These are phyloP conservation scores for Pocillopora damicornis DNA, from an alignment of 64 coral and sea anemone genomes.

Conservation along the genomic window DNA sequence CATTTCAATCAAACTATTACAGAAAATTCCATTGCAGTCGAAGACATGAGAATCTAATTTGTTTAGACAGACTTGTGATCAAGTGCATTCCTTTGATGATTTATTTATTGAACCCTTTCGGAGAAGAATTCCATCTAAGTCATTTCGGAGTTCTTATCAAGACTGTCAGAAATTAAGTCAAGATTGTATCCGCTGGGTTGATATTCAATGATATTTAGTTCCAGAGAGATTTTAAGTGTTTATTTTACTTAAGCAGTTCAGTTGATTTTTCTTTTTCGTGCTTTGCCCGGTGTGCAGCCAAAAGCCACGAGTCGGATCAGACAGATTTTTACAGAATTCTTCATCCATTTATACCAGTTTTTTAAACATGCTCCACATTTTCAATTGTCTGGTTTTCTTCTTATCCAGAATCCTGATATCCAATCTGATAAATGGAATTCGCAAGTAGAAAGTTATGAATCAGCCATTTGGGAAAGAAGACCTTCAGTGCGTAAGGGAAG, in stretches of 20 bases:
- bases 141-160: background rate
- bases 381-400: background rate
- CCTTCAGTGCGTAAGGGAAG: background rate
- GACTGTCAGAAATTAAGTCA: background rate
- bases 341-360: background rate
- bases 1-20: background rate
- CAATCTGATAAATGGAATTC: slow-evolving; percentile 9
- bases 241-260: background rate
- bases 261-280: background rate
- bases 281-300: background rate
- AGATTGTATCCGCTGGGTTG: no score
- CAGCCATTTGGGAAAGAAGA: background rate
- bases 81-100: slow-evolving; percentile 3
- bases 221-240: background rate
- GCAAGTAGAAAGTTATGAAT: background rate
- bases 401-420: slow-evolving; percentile 16
- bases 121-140: background rate
- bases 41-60: background rate
- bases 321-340: background rate
- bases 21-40: no score
- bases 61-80: background rate
- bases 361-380: slow-evolving; percentile 22
- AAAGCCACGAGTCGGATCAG: slow-evolving; percentile 4
- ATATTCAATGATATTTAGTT: background rate
- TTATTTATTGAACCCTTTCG: background rate